A percentile compares a stretch with the other conserved stretches of the same genome.
phyloP scores from a whole-genome alignment of 1,140 invertebrate species.

The Neotoxoptera formosana region DNA sequence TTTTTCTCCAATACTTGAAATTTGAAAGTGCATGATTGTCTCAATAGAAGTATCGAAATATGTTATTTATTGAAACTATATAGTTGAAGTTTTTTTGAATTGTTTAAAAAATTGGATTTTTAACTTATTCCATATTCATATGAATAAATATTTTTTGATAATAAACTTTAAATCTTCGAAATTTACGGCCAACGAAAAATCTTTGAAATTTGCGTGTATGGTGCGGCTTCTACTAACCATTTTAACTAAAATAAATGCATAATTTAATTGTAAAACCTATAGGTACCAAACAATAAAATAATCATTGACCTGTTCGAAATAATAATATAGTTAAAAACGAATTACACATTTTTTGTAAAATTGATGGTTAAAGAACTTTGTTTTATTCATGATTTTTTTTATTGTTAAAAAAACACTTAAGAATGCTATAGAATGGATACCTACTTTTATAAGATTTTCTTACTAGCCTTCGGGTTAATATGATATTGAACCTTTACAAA shows the following conservation, averaged over 20 bases:
- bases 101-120: not conserved
- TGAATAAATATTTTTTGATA: not conserved
- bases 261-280: not conserved
- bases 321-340: slow-evolving; percentile 3
- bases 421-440: not conserved
- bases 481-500: slow-evolving; percentile 17
- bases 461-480: not conserved
- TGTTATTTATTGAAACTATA: not conserved
- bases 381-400: slow-evolving; percentile 1
- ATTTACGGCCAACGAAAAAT: not conserved
- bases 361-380: not conserved
- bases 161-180: not conserved
- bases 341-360: not conserved
- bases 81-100: not conserved
- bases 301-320: not conserved
- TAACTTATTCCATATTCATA: not conserved
- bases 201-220: not conserved
- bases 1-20: not conserved
- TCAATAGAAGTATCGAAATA: not conserved
- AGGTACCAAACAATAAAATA: not conserved
- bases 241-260: not conserved
- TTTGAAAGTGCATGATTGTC: not conserved
- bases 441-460: not conserved
- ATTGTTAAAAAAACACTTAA: not conserved
- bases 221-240: not conserved